Evolutionary conservation across 1,140 invertebrate genomes (phyloP).

Genomic region (Helicoverpa armigera): DNA sequence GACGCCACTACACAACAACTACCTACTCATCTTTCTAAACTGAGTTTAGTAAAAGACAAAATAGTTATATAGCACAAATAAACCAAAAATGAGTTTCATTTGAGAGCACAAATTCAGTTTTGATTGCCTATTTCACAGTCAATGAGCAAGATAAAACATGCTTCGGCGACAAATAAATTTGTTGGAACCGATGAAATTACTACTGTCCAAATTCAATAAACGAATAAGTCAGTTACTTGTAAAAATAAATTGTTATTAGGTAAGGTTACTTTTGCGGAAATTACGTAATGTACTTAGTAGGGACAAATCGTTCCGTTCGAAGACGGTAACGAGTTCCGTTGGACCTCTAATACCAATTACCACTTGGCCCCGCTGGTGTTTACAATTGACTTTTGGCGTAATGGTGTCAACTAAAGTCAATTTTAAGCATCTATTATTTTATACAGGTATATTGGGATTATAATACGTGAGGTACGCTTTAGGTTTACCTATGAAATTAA

Average conservation of each 20-base stretch:
- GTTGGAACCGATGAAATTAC: neutral
- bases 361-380: neutral
- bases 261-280: neutral
- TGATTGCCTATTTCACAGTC: slow-evolving; percentile 2
- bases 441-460: too few relatives aligned
- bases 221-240: neutral
- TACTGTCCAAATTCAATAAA: neutral
- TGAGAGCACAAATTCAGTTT: neutral
- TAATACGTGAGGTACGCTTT: too few relatives aligned
- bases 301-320: neutral
- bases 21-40: too few relatives aligned
- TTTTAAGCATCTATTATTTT: neutral
- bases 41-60: neutral
- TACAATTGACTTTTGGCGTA: neutral
- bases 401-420: neutral
- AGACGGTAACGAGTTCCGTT: neutral
- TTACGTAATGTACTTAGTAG: neutral
- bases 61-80: neutral
- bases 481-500: too few relatives aligned
- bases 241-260: neutral
- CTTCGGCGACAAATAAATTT: neutral
- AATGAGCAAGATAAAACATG: neutral
- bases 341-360: neutral
- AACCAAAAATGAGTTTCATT: neutral
- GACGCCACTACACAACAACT: too few relatives aligned